Base-by-base conservation (phyloP, 2,797 vertebrate species). In the Heliangelus exortis region DNA sequence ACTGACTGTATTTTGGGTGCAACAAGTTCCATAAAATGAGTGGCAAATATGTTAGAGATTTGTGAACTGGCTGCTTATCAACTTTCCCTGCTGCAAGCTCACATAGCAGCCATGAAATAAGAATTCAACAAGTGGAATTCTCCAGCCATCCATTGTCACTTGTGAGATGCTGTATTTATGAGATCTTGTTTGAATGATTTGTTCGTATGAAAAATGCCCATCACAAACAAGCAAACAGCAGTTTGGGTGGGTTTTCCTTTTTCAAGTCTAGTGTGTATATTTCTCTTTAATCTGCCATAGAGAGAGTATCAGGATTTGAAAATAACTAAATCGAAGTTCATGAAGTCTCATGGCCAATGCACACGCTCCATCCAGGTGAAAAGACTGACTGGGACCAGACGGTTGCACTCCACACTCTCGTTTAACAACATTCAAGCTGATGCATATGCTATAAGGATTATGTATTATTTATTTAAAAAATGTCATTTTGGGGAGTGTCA, bases 11-110 rank as follows among this genome's bases (percentile, higher is more conserved):
- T 76, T 28, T 83, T 82, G 73, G n/a, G 21, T 51, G 67, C 2
- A 5, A 90, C 61, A 26, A 86, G 31, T 34, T 74, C 80, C 50
- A n/a, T 75, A 78, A 75, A 87, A 83, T 11, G 23, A 80, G 34
- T 25, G 28, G 33, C 76, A 63, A 79, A 93, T 92, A 2, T 54
- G 36, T 21, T n/a, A 65, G 33, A 87, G 69, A 75, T 82, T 69
- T 88, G 54, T 75, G 55, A 59, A 36, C 68, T 83, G 63, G 31
- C 45, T 90, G 28, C 90, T 91, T 59, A 86, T 88, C 83, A 73
- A 11, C 15, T 54, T 43, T 58, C 33, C 62, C 7, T 15, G 29
- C 66, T 55, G 51, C 57, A 88, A 28, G 78, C 73, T 84, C 67
- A 36, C 5, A 58, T 14, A 81, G 15, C 43, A 93, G 53, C 39